phyloP scores from a whole-genome alignment of 1,140 invertebrate species.

The Hycleus cichorii region DNA sequence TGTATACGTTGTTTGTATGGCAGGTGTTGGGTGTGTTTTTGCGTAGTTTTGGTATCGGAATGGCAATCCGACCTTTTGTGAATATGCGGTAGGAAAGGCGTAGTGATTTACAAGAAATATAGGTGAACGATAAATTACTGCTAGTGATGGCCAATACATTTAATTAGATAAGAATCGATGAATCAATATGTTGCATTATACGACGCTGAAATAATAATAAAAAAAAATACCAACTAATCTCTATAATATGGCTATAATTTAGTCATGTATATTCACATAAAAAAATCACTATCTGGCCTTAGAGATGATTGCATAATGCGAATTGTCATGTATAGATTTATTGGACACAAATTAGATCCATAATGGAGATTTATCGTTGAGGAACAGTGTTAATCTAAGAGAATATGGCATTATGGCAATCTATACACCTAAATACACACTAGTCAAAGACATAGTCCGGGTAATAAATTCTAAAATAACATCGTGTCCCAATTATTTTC shows the following conservation, averaged over 20 bases:
- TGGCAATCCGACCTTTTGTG: no score
- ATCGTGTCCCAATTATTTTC: constrained; percentile 40
- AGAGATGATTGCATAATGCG: constrained; percentile 15
- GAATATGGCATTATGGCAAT: constrained; percentile 3
- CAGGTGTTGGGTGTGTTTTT: no score
- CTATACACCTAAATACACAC: constrained; percentile 1
- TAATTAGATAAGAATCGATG: not conserved
- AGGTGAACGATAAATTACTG: no score
- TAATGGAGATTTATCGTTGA: constrained; percentile 31
- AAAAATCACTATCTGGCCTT: constrained; percentile 7
- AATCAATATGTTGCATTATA: not conserved
- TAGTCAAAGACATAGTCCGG: constrained; percentile 23
- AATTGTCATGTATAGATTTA: constrained; percentile 25
- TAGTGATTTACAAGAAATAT: no score
- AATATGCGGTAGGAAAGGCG: no score
- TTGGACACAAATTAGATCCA: constrained; percentile 30
- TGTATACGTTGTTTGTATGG: no score
- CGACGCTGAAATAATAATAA: no score
- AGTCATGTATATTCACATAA: not conserved
- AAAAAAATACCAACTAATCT: no score
- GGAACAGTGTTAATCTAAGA: constrained; percentile 13
- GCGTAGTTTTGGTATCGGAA: no score
- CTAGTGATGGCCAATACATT: no score
- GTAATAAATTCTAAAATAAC: constrained; percentile 38
- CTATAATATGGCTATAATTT: no score